Conservation (phyloP, 2,113 vertebrate genomes). For the Tautogolabrus adspersus region DNA sequence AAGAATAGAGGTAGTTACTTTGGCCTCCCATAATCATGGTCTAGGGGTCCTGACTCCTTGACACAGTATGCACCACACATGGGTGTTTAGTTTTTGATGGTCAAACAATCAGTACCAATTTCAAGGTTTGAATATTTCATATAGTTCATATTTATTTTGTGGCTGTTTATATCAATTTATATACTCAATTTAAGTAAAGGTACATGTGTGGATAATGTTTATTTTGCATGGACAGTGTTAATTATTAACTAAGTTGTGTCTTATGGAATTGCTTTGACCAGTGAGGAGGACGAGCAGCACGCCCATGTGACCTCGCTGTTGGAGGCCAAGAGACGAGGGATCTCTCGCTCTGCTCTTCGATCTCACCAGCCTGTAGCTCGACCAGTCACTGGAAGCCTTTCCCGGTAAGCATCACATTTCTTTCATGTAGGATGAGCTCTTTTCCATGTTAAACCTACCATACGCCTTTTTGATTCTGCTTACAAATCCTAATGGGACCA, state of each 20-base stretch:
- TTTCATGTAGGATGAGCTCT: no score
- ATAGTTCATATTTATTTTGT: no score
- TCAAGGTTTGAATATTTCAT: no score
- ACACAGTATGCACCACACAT: no score
- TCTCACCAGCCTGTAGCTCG: slow-evolving; percentile 96
- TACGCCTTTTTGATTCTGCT: no score
- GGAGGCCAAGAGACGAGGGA: slow-evolving; percentile 88
- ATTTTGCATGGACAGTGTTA: neutral
- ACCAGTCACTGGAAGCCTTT: slow-evolving; percentile 87
- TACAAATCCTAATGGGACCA: no score
- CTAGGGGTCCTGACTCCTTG: no score
- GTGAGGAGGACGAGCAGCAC: slow-evolving; percentile 81
- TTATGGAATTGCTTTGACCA: slow-evolving; percentile 18
- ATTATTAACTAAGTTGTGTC: neutral
- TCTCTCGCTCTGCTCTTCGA: slow-evolving; percentile 93
- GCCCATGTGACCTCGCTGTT: slow-evolving; percentile 82
- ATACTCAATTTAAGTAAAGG: no score
- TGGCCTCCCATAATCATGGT: neutral
- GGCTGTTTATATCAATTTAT: no score
- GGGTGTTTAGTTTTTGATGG: no score
- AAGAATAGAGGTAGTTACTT: neutral
- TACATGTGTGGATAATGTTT: no score
- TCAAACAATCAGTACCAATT: no score
- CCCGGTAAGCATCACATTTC: slow-evolving; percentile 82
- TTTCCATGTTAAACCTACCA: neutral